These are phyloP conservation scores for Leuctra nigra DNA, from an alignment of 2,888 invertebrate species.

Conservation along the genomic window DNA sequence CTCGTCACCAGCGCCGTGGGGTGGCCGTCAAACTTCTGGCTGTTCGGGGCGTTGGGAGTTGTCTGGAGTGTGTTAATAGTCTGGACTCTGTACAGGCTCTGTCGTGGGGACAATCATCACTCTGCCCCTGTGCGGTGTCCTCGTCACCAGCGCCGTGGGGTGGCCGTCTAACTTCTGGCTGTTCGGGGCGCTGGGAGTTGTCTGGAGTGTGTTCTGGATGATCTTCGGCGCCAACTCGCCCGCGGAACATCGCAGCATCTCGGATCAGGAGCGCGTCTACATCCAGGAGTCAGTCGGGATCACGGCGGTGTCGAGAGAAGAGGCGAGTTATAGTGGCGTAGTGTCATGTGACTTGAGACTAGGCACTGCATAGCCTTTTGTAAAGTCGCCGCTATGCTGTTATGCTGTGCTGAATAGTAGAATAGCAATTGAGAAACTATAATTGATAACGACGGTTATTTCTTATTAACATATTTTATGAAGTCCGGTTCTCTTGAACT, in stretches of 20 bases:
- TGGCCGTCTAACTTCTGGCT: conserved; percentile 76
- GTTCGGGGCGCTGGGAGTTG: conserved; percentile 55
- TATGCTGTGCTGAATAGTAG: too few species aligned
- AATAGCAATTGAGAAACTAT: too few species aligned
- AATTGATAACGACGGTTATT: too few species aligned
- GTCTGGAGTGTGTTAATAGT: conserved; percentile 28
- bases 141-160: conserved; percentile 59
- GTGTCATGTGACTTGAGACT: too few species aligned
- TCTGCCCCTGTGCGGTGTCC: conserved; percentile 62
- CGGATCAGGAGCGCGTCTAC: conserved; percentile 53
- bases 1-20: too few species aligned
- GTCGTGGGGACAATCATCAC: conserved; percentile 74
- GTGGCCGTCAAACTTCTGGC: too few species aligned
- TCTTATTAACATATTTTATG: too few species aligned
- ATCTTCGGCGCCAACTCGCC: conserved; percentile 61
- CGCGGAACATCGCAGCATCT: conserved; percentile 50
- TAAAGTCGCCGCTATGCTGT: too few species aligned
- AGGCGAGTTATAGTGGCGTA: too few species aligned
- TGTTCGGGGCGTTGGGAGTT: too few species aligned
- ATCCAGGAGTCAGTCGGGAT: conserved; percentile 53
- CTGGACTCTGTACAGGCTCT: conserved; percentile 44
- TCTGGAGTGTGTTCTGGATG: conserved; percentile 53
- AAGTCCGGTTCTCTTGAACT: too few species aligned
- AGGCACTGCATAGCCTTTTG: too few species aligned
- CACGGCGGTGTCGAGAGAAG: neutral